phyloP scores from a whole-genome alignment of 2,888 invertebrate species.

The Brenthis ino region DNA sequence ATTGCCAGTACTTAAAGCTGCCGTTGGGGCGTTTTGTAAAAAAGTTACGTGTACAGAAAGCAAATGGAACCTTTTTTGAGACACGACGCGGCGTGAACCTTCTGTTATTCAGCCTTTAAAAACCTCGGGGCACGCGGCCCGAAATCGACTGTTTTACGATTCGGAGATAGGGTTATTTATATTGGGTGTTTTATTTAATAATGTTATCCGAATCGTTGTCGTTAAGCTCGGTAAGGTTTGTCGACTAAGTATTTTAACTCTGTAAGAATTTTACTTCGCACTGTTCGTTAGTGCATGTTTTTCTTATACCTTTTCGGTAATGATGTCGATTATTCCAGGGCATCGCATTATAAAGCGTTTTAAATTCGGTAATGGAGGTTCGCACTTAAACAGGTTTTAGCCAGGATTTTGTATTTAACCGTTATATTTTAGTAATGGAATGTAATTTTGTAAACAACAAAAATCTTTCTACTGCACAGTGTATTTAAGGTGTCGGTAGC shows the following conservation, averaged over 20 bases:
- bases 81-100: conserved; percentile 44
- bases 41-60: conserved; percentile 43
- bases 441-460: conserved; percentile 19
- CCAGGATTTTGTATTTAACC: conserved; percentile 6
- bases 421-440: conserved; percentile 24
- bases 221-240: conserved; percentile 65
- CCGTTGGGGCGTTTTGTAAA: conserved; percentile 41
- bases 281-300: conserved; percentile 27
- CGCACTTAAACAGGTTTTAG: conserved; percentile 16
- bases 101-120: conserved; percentile 43
- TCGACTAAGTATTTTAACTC: conserved; percentile 53
- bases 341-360: conserved; percentile 28
- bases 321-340: conserved; percentile 28
- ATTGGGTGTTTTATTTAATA: conserved; percentile 66
- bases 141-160: conserved; percentile 67
- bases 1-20: conserved; percentile 45
- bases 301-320: conserved; percentile 29
- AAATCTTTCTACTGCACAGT: conserved; percentile 19
- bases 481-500: conserved; percentile 20
- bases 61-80: conserved; percentile 40
- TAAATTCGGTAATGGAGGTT: conserved; percentile 29
- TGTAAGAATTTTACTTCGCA: conserved; percentile 24
- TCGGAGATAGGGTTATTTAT: conserved; percentile 66
- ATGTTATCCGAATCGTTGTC: conserved; percentile 64
- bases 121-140: conserved; percentile 31